phyloP scores from a whole-genome alignment of 2,113 vertebrate genomes.

The Merops nubicus region DNA sequence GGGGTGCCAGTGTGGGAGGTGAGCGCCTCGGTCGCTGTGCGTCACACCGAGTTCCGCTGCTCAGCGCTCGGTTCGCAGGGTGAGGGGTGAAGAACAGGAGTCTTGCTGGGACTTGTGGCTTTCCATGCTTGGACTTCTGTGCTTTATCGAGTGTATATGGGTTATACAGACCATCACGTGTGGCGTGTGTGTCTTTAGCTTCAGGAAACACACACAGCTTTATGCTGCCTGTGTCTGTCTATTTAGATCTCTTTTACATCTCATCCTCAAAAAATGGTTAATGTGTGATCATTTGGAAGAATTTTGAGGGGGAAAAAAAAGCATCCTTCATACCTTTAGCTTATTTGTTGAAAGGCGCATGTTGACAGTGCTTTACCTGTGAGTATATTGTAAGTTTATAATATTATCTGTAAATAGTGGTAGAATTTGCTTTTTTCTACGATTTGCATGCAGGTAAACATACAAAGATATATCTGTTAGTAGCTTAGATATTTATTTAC shows the following conservation, averaged over 20 bases:
- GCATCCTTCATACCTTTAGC: not conserved
- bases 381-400: not conserved
- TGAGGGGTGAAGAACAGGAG: not conserved
- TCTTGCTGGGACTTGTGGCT: not conserved
- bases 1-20: not conserved
- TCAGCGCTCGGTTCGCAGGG: not conserved
- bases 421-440: not conserved
- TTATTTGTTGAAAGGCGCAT: not conserved
- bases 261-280: not conserved
- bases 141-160: not conserved
- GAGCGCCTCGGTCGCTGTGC: not conserved
- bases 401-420: not conserved
- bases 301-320: accelerated
- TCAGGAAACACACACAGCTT: not conserved
- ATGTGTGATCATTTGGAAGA: not conserved
- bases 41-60: not conserved
- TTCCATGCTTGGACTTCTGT: accelerated
- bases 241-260: not conserved
- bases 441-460: not conserved
- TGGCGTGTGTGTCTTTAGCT: not conserved
- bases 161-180: not conserved
- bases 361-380: not conserved
- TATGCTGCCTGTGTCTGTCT: not conserved
- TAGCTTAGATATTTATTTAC: slow-evolving; percentile 14
- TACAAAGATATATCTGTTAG: not conserved